Conservation (phyloP, 2,797 vertebrate genomes). For the Clarias fuscus region DNA sequence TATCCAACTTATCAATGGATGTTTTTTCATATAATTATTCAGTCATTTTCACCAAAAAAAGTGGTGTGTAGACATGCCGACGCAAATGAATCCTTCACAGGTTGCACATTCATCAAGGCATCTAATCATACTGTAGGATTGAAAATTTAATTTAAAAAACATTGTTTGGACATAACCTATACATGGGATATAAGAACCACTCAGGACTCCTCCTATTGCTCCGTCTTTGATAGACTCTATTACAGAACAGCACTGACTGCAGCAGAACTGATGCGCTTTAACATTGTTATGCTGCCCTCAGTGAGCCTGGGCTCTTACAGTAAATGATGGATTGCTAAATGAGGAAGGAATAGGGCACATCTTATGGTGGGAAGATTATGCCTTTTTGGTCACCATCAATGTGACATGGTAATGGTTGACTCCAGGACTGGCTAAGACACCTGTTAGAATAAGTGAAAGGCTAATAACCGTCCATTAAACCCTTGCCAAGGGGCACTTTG, state of each 20-base stretch:
- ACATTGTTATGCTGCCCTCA: neutral
- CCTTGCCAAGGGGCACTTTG: neutral
- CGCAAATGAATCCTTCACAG: neutral
- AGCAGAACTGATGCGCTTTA: neutral
- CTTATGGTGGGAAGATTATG: neutral
- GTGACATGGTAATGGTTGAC: neutral
- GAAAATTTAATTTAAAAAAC: too few relatives aligned
- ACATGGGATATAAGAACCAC: neutral
- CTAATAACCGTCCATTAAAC: neutral
- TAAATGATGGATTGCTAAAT: neutral
- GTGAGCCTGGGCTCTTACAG: neutral
- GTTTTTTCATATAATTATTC: neutral
- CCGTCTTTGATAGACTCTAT: neutral
- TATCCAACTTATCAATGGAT: too few relatives aligned
- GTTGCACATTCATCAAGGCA: neutral
- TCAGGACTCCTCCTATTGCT: neutral
- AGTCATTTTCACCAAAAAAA: neutral
- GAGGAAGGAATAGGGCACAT: neutral
- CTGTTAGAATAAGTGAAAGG: neutral
- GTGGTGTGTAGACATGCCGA: neutral
- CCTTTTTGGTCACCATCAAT: slow-evolving; percentile 1
- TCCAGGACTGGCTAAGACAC: neutral
- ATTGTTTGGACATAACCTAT: neutral
- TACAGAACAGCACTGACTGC: neutral
- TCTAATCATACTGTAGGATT: neutral